Conservation (phyloP, 2,797 vertebrate species). For the Pipistrellus pygmaeus region DNA sequence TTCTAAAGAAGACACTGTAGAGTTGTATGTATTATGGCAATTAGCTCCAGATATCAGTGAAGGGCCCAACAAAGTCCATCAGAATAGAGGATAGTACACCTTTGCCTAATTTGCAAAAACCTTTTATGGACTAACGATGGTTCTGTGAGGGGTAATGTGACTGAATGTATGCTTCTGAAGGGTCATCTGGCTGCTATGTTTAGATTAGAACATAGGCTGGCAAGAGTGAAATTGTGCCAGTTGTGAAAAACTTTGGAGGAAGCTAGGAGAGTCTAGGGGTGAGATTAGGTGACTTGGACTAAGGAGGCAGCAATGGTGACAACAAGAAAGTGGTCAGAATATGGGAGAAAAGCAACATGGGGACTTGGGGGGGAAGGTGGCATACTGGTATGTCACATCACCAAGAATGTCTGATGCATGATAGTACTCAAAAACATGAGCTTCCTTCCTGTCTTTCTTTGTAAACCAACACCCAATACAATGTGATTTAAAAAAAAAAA, state of each 20-base stretch:
- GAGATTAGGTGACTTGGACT: not conserved
- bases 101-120: not conserved
- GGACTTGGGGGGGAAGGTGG: too few species aligned
- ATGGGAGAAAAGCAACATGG: not conserved
- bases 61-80: not conserved
- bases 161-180: not conserved
- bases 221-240: not conserved
- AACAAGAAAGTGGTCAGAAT: not conserved
- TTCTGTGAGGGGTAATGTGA: not conserved
- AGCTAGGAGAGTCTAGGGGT: not conserved
- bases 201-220: not conserved
- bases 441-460: not conserved
- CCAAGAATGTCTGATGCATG: not conserved
- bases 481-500: not conserved
- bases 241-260: not conserved
- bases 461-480: not conserved
- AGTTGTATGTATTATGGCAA: not conserved
- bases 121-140: rapidly evolving
- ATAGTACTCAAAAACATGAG: not conserved
- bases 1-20: not conserved
- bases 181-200: not conserved
- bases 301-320: not conserved
- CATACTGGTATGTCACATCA: not conserved
- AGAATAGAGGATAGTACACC: not conserved
- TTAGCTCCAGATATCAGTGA: not conserved